Conservation (phyloP, 2,797 vertebrate species). For the Hephaestus fuliginosus region DNA sequence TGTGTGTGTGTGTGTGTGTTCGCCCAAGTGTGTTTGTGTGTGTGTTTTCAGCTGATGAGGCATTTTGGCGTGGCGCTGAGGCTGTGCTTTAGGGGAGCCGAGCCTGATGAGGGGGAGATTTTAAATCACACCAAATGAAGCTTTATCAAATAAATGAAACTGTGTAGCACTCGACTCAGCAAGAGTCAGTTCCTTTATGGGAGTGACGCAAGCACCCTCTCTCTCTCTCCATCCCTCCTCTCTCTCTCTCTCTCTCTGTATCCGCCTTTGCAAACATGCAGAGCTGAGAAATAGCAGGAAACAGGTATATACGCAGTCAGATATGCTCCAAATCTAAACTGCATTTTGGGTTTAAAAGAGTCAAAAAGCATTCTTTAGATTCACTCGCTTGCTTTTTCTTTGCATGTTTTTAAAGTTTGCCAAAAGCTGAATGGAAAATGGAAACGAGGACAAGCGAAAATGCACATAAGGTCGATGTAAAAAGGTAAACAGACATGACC, state of each 20-base stretch:
- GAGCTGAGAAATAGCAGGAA: slow-evolving; percentile 16
- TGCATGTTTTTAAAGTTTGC: neutral
- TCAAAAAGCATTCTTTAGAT: neutral
- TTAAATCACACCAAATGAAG: slow-evolving; percentile 83
- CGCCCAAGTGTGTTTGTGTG: slow-evolving; percentile 43
- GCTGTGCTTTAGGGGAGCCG: slow-evolving; percentile 73
- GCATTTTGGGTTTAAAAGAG: neutral
- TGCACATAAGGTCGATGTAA: neutral
- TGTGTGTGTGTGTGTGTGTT: slow-evolving; percentile 34
- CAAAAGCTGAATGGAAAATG: neutral
- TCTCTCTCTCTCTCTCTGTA: neutral
- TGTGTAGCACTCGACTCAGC: slow-evolving; percentile 77
- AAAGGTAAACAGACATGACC: too few species aligned
- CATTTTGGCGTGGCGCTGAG: slow-evolving; percentile 72
- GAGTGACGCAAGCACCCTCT: slow-evolving; percentile 55
- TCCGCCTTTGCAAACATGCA: slow-evolving; percentile 21
- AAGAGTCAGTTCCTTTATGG: slow-evolving; percentile 73
- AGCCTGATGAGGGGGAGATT: slow-evolving; percentile 79
- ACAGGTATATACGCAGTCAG: neutral
- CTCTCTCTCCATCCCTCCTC: neutral
- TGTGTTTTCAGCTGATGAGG: slow-evolving; percentile 80
- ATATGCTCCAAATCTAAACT: neutral
- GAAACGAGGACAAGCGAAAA: neutral
- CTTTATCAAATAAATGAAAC: slow-evolving; percentile 82
- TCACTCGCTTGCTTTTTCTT: neutral